Percentiles rank a stretch among this genome's conserved stretches.
Conservation (phyloP, 2,888 invertebrate genomes). For the Thumatha senex region DNA sequence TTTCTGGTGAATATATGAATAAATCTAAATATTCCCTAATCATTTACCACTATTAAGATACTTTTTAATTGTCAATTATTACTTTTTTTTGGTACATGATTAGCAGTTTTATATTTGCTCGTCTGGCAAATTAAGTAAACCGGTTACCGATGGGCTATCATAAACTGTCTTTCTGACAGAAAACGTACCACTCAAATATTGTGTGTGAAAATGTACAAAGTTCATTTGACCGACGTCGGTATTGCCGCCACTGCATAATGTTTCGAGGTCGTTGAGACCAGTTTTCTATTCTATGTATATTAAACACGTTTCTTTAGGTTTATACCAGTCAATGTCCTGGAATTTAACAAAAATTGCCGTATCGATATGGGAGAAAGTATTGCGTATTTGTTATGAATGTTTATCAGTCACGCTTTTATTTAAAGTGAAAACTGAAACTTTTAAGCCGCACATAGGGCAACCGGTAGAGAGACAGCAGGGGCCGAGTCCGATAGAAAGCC, state of each 20-base stretch:
- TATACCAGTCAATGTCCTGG: not conserved
- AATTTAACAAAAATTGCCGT: not conserved
- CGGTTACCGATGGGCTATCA: constrained; percentile 1
- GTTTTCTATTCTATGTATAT: not conserved
- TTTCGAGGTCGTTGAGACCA: not conserved
- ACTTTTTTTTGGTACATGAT: not conserved
- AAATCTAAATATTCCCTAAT: constrained; percentile 16
- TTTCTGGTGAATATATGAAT: constrained; percentile 26
- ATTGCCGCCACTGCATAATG: not conserved
- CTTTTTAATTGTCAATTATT: not conserved
- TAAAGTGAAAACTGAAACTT: too few species aligned
- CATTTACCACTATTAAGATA: not conserved
- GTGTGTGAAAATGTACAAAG: constrained; percentile 6
- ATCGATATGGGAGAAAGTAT: not conserved
- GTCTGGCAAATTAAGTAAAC: not conserved
- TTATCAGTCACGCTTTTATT: too few species aligned
- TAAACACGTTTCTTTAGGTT: not conserved
- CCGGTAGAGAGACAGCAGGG: too few species aligned
- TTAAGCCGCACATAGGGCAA: too few species aligned
- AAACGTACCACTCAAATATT: constrained; percentile 6
- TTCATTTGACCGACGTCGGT: not conserved
- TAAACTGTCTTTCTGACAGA: too few species aligned
- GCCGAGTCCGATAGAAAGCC: too few species aligned
- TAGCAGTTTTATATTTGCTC: not conserved
- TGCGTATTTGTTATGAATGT: not conserved